Evolutionary conservation across 2,797 vertebrate genomes (phyloP).

Genomic region (Remorina albescens): DNA sequence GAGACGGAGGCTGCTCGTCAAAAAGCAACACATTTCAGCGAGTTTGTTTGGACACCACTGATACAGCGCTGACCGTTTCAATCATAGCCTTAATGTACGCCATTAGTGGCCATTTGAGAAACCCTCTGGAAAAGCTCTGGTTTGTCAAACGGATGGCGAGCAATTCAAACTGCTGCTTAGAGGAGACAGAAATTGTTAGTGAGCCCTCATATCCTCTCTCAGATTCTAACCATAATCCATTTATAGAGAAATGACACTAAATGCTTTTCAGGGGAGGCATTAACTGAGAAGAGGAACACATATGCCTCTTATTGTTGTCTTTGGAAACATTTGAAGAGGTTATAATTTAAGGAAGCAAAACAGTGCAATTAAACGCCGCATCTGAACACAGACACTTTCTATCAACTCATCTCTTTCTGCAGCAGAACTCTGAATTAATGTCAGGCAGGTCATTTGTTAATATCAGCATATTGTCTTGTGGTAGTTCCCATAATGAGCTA

Average conservation of each 20-base stretch:
- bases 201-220: slow-evolving; percentile 28
- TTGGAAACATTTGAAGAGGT: slow-evolving; percentile 34
- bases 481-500: slow-evolving; percentile 56
- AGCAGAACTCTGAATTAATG: slow-evolving; percentile 38
- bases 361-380: slow-evolving; percentile 40
- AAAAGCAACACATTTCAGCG: slow-evolving; percentile 12
- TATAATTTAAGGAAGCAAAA: slow-evolving; percentile 47
- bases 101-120: no score
- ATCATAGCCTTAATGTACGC: not conserved
- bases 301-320: slow-evolving; percentile 28
- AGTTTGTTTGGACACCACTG: slow-evolving; percentile 16
- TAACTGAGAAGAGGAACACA: slow-evolving; percentile 46
- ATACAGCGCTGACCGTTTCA: not conserved
- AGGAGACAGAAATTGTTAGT: slow-evolving; percentile 12
- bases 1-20: slow-evolving; percentile 19
- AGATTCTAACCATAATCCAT: slow-evolving; percentile 38
- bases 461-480: slow-evolving; percentile 48
- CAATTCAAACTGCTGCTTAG: slow-evolving; percentile 4
- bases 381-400: slow-evolving; percentile 24
- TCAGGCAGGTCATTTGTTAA: slow-evolving; percentile 53
- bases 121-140: no score
- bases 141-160: slow-evolving; percentile 27
- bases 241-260: slow-evolving; percentile 50
- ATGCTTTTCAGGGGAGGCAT: slow-evolving; percentile 39
- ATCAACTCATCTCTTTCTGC: slow-evolving; percentile 49